These are phyloP conservation scores for Digitonthophagus gazella DNA, from an alignment of 2,888 invertebrate species.

Conservation along the genomic window DNA sequence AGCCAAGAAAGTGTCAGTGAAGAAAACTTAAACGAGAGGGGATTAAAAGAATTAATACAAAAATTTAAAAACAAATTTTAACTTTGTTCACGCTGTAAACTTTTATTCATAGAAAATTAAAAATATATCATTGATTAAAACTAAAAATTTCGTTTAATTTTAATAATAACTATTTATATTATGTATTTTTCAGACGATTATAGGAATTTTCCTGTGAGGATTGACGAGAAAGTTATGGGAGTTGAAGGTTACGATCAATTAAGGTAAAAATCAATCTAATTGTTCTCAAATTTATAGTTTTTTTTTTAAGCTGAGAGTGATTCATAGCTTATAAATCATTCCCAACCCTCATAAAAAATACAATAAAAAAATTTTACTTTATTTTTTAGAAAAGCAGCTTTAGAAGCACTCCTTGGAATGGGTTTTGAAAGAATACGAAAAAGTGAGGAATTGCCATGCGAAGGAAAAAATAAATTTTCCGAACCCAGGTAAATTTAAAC, in stretches of 20 bases:
- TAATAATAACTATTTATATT: neutral
- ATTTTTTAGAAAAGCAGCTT: neutral
- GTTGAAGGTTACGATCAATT: slow-evolving; percentile 18
- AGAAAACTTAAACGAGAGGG: slow-evolving; percentile 22
- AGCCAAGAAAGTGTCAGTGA: slow-evolving; percentile 32
- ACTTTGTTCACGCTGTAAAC: slow-evolving; percentile 1
- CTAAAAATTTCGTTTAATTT: neutral
- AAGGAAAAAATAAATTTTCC: neutral
- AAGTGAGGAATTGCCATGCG: slow-evolving; percentile 19
- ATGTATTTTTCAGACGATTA: slow-evolving; percentile 22
- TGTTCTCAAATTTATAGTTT: too few species aligned
- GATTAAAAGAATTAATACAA: neutral
- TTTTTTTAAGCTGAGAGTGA: neutral
- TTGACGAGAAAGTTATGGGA: slow-evolving; percentile 1
- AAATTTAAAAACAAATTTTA: neutral
- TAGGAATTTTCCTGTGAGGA: slow-evolving; percentile 17
- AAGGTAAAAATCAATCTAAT: slow-evolving; percentile 22
- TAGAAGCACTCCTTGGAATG: slow-evolving; percentile 18
- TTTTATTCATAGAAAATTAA: slow-evolving; percentile 10
- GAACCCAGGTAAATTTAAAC: neutral
- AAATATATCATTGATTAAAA: neutral
- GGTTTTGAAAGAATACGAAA: slow-evolving; percentile 21
- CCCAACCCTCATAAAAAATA: too few species aligned
- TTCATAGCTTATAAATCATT: neutral
- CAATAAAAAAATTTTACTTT: too few species aligned